Percentiles rank a stretch among this genome's conserved stretches.
Evolutionary conservation across 2,797 vertebrate genomes (phyloP).

Genomic region (Rousettus madagascariensis): DNA sequence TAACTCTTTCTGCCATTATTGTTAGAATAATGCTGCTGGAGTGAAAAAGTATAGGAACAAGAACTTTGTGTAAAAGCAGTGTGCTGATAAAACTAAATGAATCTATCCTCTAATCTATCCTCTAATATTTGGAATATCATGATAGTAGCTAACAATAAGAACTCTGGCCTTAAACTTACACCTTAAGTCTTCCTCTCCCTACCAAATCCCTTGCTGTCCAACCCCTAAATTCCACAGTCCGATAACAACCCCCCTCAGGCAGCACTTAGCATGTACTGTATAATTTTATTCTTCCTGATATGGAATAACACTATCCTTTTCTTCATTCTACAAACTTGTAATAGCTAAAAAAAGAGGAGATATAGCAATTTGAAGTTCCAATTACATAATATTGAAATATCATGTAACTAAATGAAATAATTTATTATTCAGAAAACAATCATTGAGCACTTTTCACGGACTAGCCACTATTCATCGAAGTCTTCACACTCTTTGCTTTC

Average conservation of each 20-base stretch:
- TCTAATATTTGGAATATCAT: neutral
- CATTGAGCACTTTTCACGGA: neutral
- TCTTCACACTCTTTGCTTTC: neutral
- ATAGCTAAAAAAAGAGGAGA: neutral
- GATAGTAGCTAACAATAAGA: neutral
- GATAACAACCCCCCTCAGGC: neutral
- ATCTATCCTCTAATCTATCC: neutral
- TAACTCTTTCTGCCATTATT: neutral
- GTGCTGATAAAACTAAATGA: neutral
- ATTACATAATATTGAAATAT: neutral
- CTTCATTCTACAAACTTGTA: neutral
- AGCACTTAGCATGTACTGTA: neutral
- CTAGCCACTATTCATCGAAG: neutral
- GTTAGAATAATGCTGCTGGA: neutral
- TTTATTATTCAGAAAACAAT: neutral
- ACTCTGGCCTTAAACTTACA: neutral
- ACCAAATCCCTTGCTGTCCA: neutral
- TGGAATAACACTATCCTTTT: neutral
- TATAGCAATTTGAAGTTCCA: neutral
- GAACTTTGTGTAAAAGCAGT: neutral
- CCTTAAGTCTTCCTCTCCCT: neutral
- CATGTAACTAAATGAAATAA: slow-evolving; percentile 16
- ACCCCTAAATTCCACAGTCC: slow-evolving; percentile 18
- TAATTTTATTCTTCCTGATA: neutral
- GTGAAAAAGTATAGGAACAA: neutral